Evolutionary conservation across 2,113 vertebrate genomes (phyloP).

Genomic region (Talpa occidentalis): DNA sequence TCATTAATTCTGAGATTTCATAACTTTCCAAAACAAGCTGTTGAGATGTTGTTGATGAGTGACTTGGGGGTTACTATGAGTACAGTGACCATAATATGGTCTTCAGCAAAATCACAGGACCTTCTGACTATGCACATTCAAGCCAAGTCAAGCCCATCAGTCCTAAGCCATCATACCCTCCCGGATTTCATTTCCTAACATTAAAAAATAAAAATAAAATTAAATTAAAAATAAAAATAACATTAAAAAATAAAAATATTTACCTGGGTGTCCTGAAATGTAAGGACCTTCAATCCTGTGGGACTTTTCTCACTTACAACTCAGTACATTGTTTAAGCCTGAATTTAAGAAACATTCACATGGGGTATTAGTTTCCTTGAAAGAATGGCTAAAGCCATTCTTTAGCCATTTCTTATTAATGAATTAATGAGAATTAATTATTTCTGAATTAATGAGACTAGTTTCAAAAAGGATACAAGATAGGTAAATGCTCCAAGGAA

Average conservation of each 20-base stretch:
- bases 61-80: background rate
- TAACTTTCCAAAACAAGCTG: slow-evolving; percentile 47
- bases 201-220: background rate
- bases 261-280: background rate
- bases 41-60: background rate
- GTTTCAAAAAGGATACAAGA: slow-evolving; percentile 22
- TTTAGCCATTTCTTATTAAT: background rate
- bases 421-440: background rate
- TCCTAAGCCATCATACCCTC: background rate
- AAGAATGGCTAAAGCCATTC: background rate
- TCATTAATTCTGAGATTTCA: slow-evolving; percentile 19
- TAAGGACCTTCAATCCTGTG: background rate
- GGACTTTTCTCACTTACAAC: background rate
- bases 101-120: background rate
- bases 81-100: background rate
- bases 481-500: background rate
- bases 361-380: background rate
- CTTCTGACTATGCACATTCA: background rate
- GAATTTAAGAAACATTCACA: background rate
- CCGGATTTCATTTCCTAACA: background rate
- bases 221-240: background rate
- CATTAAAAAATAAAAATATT: background rate
- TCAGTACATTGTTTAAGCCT: background rate
- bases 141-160: background rate
- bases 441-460: background rate